Base-by-base conservation (phyloP, 2,888 invertebrate genomes). In the Mellilla xanthometata region DNA sequence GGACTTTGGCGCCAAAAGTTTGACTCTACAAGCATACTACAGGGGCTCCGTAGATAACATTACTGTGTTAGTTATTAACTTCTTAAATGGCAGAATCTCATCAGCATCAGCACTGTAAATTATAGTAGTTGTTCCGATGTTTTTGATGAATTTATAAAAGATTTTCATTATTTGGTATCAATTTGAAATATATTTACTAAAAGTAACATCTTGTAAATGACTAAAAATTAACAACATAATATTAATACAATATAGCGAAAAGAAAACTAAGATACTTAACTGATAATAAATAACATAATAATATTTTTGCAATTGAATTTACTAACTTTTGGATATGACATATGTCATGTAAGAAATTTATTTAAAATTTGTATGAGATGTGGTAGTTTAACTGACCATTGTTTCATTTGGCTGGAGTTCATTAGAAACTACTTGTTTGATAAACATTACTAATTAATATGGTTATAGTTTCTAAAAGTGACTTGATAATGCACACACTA, bases 41-140 rank as follows among this genome's bases (percentile, higher is more conserved):
- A 93, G 96, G 63, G 98, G 98, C 29, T 98, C 98, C 1, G 93
- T 96, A 49, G 99, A 99, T 88, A 99, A 99, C 83, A 97, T 99
- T 48, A 97, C 98, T 29, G 97, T 98, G 45, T 91, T 99, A 81
- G 93, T 99, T 48, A 95, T 98, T 49, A 95, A 96, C 81, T 94
- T 97, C 68, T 90, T 91, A 66, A 91, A 94, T 73, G 85, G 82
- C 52, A 73, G 65, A 61, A 65, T 77, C 35, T 57, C 75, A 42
- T 58, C 68, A 46, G 66, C 74, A n/a, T 50, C 54, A 22, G n/a
- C n/a, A n/a, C 4, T 24, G 24, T 24, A 24, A 24, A n/a, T 7
- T 5, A 6, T 1, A 2, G 24, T n/a, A 8, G n/a, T n/a, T 39
- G 30, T 42, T 15, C 11, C 13, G 39, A 41, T 41, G 12, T 39